These are phyloP conservation scores for Nymphalis io DNA, from an alignment of 1,140 invertebrate species.

Conservation along the genomic window DNA sequence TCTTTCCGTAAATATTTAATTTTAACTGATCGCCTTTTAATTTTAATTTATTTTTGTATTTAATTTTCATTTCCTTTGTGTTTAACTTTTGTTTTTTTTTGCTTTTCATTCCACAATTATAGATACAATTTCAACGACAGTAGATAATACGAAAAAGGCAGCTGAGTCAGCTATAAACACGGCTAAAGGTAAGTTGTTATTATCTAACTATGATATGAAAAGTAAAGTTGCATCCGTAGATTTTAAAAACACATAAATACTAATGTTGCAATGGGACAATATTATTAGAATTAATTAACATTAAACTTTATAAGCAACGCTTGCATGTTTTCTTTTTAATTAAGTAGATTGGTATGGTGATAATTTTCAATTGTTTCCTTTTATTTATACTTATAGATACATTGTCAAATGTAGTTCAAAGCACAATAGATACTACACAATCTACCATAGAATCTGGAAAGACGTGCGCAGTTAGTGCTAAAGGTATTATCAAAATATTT, in stretches of 20 bases:
- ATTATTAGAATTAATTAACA: neutral
- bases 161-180: constrained; percentile 56
- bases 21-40: constrained; percentile 25
- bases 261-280: neutral
- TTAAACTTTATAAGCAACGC: neutral
- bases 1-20: neutral
- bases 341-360: neutral
- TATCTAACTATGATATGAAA: neutral
- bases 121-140: constrained; percentile 70
- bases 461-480: constrained; percentile 46
- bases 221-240: neutral
- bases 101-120: constrained; percentile 45
- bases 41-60: constrained; percentile 26
- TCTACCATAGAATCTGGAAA: constrained; percentile 48
- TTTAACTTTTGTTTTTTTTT: constrained; percentile 40
- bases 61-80: constrained; percentile 27
- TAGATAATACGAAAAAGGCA: constrained; percentile 70
- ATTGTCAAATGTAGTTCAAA: constrained; percentile 49
- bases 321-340: constrained; percentile 13
- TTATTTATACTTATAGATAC: constrained; percentile 47
- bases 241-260: constrained; percentile 1
- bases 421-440: constrained; percentile 48
- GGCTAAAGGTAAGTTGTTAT: constrained; percentile 54
- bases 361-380: neutral
- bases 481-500: constrained; percentile 43